These are phyloP conservation scores for Hybos culiciformis DNA, from an alignment of 2,888 invertebrate species.

Conservation along the genomic window DNA sequence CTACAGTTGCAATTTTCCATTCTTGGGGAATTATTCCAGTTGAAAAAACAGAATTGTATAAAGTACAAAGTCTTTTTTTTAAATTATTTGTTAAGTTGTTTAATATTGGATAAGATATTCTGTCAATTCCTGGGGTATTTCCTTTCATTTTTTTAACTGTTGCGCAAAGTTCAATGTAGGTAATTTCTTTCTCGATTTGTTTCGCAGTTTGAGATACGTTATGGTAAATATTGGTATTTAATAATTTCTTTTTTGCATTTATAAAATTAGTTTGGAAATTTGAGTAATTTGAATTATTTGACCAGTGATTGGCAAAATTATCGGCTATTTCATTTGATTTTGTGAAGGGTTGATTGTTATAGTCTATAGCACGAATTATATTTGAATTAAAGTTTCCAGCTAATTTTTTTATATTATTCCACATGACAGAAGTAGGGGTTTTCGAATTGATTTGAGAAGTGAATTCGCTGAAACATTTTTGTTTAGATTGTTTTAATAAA, in stretches of 20 bases:
- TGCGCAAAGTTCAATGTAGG: neutral
- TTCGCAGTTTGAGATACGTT: neutral
- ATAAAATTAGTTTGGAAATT: neutral
- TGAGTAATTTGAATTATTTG: neutral
- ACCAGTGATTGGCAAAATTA: neutral
- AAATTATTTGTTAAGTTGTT: neutral
- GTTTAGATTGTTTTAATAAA: neutral
- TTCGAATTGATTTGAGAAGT: neutral
- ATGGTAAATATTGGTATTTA: neutral
- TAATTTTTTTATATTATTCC: slow-evolving; percentile 4
- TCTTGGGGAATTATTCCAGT: slow-evolving; percentile 4
- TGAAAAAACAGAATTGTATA: neutral
- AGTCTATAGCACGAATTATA: neutral
- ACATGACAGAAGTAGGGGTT: neutral
- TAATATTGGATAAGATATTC: too few relatives aligned
- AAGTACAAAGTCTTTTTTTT: neutral
- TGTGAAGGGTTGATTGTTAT: neutral
- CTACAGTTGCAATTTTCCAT: neutral
- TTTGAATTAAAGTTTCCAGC: neutral
- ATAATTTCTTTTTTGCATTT: neutral
- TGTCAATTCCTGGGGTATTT: slow-evolving; percentile 1
- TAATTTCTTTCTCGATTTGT: slow-evolving; percentile 1
- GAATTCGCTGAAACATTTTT: neutral
- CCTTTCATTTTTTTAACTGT: neutral
- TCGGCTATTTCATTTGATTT: neutral